A percentile compares a stretch with the other conserved stretches of the same genome.
These are phyloP conservation scores for Altica lythri DNA, from an alignment of 2,888 invertebrate genomes.

Conservation along the genomic window DNA sequence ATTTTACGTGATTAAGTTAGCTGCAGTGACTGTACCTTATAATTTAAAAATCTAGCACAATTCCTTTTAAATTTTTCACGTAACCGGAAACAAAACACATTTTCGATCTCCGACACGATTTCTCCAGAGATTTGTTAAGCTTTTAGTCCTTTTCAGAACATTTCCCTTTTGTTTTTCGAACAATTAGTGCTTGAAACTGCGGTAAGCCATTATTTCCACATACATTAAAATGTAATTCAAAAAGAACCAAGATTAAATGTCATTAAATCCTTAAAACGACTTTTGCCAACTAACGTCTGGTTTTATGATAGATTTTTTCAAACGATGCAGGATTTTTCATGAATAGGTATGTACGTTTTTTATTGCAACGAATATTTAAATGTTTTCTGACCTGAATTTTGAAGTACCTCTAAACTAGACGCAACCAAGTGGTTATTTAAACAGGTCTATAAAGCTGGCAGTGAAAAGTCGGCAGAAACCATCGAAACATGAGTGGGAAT, in stretches of 20 bases:
- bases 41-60: neutral
- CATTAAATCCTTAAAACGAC: neutral
- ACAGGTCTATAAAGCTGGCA: too few species aligned
- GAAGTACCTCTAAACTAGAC: too few species aligned
- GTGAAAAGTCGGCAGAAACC: too few species aligned
- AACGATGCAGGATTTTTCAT: too few species aligned
- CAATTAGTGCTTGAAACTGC: neutral
- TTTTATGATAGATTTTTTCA: too few species aligned
- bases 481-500: too few species aligned
- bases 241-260: conserved; percentile 1
- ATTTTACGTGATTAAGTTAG: too few species aligned
- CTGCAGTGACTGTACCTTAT: conserved; percentile 1
- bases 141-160: neutral
- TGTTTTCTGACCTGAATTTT: too few species aligned
- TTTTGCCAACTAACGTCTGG: too few species aligned
- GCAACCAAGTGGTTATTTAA: too few species aligned
- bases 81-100: neutral
- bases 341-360: too few species aligned
- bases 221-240: neutral
- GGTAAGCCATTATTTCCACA: conserved; percentile 1
- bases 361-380: too few species aligned
- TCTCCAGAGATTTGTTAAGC: neutral
- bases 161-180: conserved; percentile 4
- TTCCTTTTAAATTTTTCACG: neutral
- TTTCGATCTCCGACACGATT: neutral